phyloP scores from a whole-genome alignment of 2,797 vertebrate genomes.

The Sandelia bainsii region DNA sequence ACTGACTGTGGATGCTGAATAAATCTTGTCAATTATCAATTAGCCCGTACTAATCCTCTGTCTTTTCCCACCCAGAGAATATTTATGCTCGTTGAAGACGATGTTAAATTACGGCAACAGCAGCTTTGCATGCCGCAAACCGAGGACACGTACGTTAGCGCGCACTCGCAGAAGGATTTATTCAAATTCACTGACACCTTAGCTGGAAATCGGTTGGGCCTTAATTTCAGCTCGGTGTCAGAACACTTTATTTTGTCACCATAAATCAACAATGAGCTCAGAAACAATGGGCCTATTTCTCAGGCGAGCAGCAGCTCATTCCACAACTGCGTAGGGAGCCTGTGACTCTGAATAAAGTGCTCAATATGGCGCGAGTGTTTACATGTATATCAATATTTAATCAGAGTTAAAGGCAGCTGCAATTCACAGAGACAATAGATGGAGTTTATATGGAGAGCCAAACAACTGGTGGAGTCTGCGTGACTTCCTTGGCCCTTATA shows the following conservation, averaged over 20 bases:
- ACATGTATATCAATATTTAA: conserved; percentile 84
- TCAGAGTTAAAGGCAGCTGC: conserved; percentile 75
- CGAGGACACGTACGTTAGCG: conserved; percentile 84
- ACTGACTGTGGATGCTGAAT: conserved; percentile 71
- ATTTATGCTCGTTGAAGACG: conserved; percentile 68
- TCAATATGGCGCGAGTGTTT: conserved; percentile 76
- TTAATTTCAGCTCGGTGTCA: conserved; percentile 91
- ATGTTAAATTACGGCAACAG: conserved; percentile 69
- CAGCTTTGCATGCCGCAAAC: conserved; percentile 85
- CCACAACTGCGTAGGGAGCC: conserved; percentile 54
- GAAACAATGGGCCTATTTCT: conserved; percentile 77
- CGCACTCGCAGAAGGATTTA: conserved; percentile 84
- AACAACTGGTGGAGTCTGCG: conserved; percentile 56
- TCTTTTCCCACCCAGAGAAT: conserved; percentile 61
- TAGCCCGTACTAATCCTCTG: conserved; percentile 62
- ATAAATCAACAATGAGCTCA: conserved; percentile 85
- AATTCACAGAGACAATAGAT: conserved; percentile 67
- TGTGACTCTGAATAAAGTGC: conserved; percentile 72
- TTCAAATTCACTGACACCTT: conserved; percentile 89
- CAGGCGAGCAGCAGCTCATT: conserved; percentile 66
- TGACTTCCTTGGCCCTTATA: conserved; percentile 63
- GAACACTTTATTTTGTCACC: conserved; percentile 90
- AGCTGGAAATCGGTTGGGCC: conserved; percentile 84
- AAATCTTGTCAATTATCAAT: conserved; percentile 75
- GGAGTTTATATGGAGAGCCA: conserved; percentile 63